phyloP scores from a whole-genome alignment of 1,140 invertebrate genomes.

The Wiebesia pumilae region DNA sequence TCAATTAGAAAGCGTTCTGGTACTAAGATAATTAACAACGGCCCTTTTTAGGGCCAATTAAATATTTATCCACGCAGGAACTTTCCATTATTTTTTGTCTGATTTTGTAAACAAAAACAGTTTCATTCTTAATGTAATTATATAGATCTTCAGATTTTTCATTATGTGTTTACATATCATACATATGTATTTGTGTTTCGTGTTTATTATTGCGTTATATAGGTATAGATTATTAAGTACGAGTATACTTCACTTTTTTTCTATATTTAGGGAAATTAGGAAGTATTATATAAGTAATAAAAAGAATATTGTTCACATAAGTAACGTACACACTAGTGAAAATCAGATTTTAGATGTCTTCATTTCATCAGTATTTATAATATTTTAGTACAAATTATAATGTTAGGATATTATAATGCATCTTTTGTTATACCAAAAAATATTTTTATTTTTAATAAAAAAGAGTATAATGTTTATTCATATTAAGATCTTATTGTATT shows the following conservation, averaged over 20 bases:
- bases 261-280: too few relatives aligned
- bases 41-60: conserved; percentile 47
- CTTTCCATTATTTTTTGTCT: conserved; percentile 6
- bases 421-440: conserved; percentile 51
- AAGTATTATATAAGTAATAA: too few relatives aligned
- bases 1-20: not conserved
- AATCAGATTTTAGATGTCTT: not conserved
- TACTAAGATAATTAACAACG: not conserved
- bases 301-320: not conserved
- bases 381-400: conserved; percentile 49
- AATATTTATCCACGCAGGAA: not conserved
- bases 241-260: not conserved
- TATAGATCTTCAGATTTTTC: not conserved
- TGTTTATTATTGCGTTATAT: conserved; percentile 17
- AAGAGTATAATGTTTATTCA: conserved; percentile 8
- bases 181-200: conserved; percentile 2
- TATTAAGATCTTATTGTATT: not conserved
- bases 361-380: conserved; percentile 47
- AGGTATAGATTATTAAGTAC: not conserved
- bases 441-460: conserved; percentile 52
- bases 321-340: not conserved
- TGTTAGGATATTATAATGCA: conserved; percentile 38
- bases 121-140: not conserved
- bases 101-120: conserved; percentile 10
- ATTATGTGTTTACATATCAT: conserved; percentile 6